A percentile compares a stretch with the other conserved stretches of the same genome.
phyloP scores from a whole-genome alignment of 1,140 invertebrate species.

The Philotrypesis tridentata region DNA sequence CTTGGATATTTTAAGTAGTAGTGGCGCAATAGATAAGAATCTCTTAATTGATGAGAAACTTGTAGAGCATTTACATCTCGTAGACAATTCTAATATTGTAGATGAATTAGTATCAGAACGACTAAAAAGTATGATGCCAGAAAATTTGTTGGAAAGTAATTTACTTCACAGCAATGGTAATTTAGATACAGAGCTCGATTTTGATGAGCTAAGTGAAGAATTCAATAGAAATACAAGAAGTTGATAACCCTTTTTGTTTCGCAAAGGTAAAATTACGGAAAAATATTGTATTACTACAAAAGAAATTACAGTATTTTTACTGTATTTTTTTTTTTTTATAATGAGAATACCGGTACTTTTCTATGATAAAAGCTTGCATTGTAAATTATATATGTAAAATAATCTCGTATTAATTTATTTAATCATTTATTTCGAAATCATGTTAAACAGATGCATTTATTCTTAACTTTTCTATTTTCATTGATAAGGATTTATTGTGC shows the following conservation, averaged over 20 bases:
- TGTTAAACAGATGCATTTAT: not conserved
- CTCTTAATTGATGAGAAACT: slow-evolving; percentile 70
- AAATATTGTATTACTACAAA: slow-evolving; percentile 4
- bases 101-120: slow-evolving; percentile 68
- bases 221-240: slow-evolving; percentile 64
- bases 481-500: not conserved
- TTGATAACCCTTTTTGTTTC: slow-evolving; percentile 53
- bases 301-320: not conserved
- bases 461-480: not conserved
- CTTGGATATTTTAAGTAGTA: slow-evolving; percentile 67
- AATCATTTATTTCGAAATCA: not conserved
- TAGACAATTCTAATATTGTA: slow-evolving; percentile 65
- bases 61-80: slow-evolving; percentile 66
- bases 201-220: slow-evolving; percentile 64
- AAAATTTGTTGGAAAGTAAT: slow-evolving; percentile 67
- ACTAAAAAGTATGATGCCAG: slow-evolving; percentile 68
- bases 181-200: slow-evolving; percentile 64
- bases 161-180: slow-evolving; percentile 59
- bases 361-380: not conserved
- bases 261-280: slow-evolving; percentile 41
- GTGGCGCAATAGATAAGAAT: slow-evolving; percentile 67
- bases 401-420: not conserved
- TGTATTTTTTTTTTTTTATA: slow-evolving; percentile 8
- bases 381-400: not conserved
- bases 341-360: not conserved